Evolutionary conservation across 2,113 vertebrate genomes (phyloP), one percentile per base, ranked within the genome.

Genomic region (Sphyrna mokarran): DNA sequence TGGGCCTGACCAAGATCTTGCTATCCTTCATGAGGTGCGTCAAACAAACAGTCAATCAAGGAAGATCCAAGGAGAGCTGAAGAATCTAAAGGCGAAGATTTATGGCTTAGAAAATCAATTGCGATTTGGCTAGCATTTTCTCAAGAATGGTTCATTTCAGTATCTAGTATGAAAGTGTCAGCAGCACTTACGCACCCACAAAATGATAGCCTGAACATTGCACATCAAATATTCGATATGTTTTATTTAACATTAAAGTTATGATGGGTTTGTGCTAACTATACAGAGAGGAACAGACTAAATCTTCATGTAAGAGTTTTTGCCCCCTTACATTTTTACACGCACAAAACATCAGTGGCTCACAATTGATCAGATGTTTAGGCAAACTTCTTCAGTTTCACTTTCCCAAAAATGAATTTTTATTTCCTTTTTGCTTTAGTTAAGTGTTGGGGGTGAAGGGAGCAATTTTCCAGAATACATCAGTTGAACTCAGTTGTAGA

Each of bases 61-160:
- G 96, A 98, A 98, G 97, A 98, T 99, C 96, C 99, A 99, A 97
- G 97, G 96, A 48, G 98, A 99, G 96, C 97, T 99, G 61, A 98
- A 98, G 97, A 97, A 96, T 13, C 97, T 99, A 23, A 99, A 99
- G 97, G 97, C 98, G 22, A 99, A 99, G 96, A 98, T 99, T 90
- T 99, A 98, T 29, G 96, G 96, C 58, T 97, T 99, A 95, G 99
- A 99, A 96, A 98, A 98, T 26, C 98, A 99, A 11, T 97, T 99
- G 22, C 97, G 98, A 61, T 96, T 97, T 72, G 98, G 98, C 96
- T 99, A 97, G 98, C 33, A 26, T 13, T 66, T n/a, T 68, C 80
- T 22, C 61, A 7, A 23, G 33, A 37, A 18, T 1, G 14, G 37
- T 43, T 1, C 7, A 33, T 66, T 93, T 93, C 23, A 61, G 18